Percentiles rank a stretch among this genome's conserved stretches.
phyloP scores from a whole-genome alignment of 1,140 invertebrate genomes.

The Cyphomyrmex costatus region DNA sequence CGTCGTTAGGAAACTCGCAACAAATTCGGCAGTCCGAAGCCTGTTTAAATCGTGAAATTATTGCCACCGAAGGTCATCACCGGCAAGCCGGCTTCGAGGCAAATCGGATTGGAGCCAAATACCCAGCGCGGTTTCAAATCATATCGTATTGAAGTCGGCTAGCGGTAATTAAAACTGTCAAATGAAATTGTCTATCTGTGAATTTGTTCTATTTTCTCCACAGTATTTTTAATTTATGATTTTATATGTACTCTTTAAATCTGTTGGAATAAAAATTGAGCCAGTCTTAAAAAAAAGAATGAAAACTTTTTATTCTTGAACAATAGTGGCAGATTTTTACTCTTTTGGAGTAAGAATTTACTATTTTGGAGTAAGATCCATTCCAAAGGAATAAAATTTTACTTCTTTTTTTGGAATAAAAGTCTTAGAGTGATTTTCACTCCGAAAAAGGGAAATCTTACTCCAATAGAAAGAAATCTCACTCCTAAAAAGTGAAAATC shows the following conservation, averaged over 20 bases:
- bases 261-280: too few relatives aligned
- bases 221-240: not conserved
- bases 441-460: too few relatives aligned
- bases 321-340: too few relatives aligned
- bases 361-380: too few relatives aligned
- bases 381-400: too few relatives aligned
- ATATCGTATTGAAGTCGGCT: constrained; percentile 20
- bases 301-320: too few relatives aligned
- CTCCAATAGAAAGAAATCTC: too few relatives aligned
- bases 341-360: too few relatives aligned
- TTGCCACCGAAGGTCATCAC: constrained; percentile 51
- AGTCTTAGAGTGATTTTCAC: too few relatives aligned
- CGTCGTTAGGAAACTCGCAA: constrained; percentile 54
- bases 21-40: constrained; percentile 27
- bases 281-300: too few relatives aligned
- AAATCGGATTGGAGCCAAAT: constrained; percentile 47
- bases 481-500: too few relatives aligned
- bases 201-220: not conserved
- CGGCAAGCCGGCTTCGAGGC: constrained; percentile 31
- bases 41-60: constrained; percentile 60
- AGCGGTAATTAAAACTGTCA: constrained; percentile 25
- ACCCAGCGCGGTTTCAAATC: constrained; percentile 10
- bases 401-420: too few relatives aligned
- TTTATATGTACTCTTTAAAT: not conserved
- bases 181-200: constrained; percentile 14